A percentile compares a stretch with the other conserved stretches of the same genome.
phyloP scores from a whole-genome alignment of 2,888 invertebrate species.

The Clanis bilineata region DNA sequence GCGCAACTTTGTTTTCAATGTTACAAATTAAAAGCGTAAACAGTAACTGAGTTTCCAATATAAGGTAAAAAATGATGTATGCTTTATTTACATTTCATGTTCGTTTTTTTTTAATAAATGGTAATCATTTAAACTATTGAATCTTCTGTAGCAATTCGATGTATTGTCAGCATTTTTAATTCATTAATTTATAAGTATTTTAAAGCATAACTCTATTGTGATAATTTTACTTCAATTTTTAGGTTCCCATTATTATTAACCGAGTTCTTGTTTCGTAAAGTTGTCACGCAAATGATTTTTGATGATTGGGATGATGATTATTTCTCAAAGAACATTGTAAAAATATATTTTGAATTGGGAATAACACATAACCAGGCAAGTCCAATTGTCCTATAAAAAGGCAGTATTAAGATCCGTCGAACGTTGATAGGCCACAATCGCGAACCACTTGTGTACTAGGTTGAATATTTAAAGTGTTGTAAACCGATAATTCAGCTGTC shows the following conservation, averaged over 20 bases:
- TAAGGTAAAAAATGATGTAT: no score
- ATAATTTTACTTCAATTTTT: no score
- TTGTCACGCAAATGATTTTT: no score
- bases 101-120: no score
- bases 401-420: not conserved
- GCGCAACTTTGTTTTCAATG: not conserved
- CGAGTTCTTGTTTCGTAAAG: no score
- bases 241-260: no score
- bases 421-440: not conserved
- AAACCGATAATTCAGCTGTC: constrained; percentile 19
- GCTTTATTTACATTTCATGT: no score
- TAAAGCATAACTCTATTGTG: constrained; percentile 7
- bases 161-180: not conserved
- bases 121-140: not conserved
- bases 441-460: not conserved
- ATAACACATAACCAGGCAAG: not conserved
- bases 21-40: no score
- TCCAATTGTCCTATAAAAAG: not conserved
- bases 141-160: not conserved
- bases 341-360: not conserved
- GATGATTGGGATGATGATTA: no score
- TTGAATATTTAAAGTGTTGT: constrained; percentile 14
- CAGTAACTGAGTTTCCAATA: not conserved
- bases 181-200: not conserved
- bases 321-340: no score